phyloP scores from a whole-genome alignment of 2,888 invertebrate genomes.

The Macrosoma leucophasiata region DNA sequence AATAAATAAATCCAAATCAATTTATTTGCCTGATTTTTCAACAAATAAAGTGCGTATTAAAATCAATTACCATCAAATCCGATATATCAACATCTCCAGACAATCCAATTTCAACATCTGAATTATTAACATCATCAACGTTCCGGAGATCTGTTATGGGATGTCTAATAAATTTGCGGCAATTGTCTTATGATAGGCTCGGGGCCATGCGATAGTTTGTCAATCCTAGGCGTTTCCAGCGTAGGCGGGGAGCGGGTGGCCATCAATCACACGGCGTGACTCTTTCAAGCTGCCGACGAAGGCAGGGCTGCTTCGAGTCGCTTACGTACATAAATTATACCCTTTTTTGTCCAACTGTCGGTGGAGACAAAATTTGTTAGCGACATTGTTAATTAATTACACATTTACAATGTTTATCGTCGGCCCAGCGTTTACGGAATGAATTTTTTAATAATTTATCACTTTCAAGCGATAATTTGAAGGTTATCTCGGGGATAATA shows the following conservation, averaged over 20 bases:
- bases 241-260: slow-evolving; percentile 55
- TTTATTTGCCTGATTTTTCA: no score
- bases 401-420: slow-evolving; percentile 38
- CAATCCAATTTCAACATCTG: slow-evolving; percentile 6
- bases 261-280: slow-evolving; percentile 71
- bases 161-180: slow-evolving; percentile 48
- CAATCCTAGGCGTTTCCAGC: slow-evolving; percentile 61
- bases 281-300: slow-evolving; percentile 70
- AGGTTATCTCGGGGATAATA: slow-evolving; percentile 10
- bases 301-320: slow-evolving; percentile 45
- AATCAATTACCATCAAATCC: no score
- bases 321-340: slow-evolving; percentile 53
- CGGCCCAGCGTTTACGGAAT: slow-evolving; percentile 19
- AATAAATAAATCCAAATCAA: no score
- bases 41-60: no score
- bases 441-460: slow-evolving; percentile 21
- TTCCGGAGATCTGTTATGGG: slow-evolving; percentile 30
- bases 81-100: no score
- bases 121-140: slow-evolving; percentile 4
- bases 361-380: slow-evolving; percentile 64
- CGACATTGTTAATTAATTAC: slow-evolving; percentile 64
- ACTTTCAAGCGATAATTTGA: slow-evolving; percentile 22
- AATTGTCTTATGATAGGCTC: slow-evolving; percentile 57
- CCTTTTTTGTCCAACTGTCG: slow-evolving; percentile 59
- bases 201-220: slow-evolving; percentile 59